phyloP scores from a whole-genome alignment of 1,140 invertebrate species.

The Drosophila asahinai region DNA sequence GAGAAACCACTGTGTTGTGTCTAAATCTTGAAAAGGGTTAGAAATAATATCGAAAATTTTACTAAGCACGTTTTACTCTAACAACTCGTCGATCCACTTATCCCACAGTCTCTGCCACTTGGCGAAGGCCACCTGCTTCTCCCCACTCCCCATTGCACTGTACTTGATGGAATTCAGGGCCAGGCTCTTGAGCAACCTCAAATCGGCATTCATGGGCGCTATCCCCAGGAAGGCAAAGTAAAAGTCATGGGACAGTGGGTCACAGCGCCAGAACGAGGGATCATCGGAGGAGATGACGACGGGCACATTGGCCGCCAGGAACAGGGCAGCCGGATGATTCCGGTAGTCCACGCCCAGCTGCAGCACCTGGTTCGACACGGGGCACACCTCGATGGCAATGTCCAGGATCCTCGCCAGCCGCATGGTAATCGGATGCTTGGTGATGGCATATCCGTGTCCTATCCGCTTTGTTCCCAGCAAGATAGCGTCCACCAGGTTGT shows the following conservation, averaged over 20 bases:
- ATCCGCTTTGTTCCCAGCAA: slow-evolving; percentile 90
- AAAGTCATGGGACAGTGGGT: slow-evolving; percentile 92
- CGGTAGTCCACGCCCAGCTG: slow-evolving; percentile 90
- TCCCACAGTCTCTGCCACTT: slow-evolving; percentile 75
- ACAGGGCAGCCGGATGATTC: slow-evolving; percentile 90
- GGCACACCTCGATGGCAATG: slow-evolving; percentile 93
- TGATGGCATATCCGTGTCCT: slow-evolving; percentile 89
- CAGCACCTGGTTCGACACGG: slow-evolving; percentile 92
- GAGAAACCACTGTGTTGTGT: neutral
- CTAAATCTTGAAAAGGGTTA: neutral
- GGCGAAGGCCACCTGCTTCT: slow-evolving; percentile 32
- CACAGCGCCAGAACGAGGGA: slow-evolving; percentile 91
- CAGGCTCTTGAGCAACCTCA: slow-evolving; percentile 91
- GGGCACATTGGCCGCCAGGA: slow-evolving; percentile 88
- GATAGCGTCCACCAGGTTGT: slow-evolving; percentile 92
- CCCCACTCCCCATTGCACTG: slow-evolving; percentile 73
- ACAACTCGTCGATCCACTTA: slow-evolving; percentile 56
- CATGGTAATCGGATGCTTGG: slow-evolving; percentile 90
- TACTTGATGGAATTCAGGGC: slow-evolving; percentile 91
- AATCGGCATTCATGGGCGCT: slow-evolving; percentile 88
- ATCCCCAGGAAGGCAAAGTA: slow-evolving; percentile 93
- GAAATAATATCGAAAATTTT: neutral
- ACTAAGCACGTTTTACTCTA: neutral
- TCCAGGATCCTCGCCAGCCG: slow-evolving; percentile 87
- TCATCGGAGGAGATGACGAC: slow-evolving; percentile 89